Base-by-base conservation (phyloP, 2,888 invertebrate genomes). In the Lepidocyrtoides sp. region DNA sequence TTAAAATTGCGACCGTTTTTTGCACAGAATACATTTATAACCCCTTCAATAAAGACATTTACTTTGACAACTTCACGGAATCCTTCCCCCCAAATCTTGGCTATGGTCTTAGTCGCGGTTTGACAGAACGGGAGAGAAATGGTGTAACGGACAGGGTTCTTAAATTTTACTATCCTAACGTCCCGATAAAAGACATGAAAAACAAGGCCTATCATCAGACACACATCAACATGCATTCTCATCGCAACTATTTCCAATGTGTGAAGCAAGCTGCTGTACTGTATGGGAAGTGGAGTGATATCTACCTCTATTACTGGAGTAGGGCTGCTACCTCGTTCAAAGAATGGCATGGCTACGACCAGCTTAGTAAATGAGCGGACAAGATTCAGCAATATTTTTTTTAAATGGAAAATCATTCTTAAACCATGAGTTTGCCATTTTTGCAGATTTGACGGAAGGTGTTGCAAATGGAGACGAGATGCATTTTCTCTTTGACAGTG, bases 201-300 rank as follows among this genome's bases (percentile, higher is more conserved):
- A 63, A 48, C n/a, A n/a, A 54, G 10, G 82, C 44, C 12, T 60
- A 86, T 17, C 51, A 91, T n/a, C 88, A 92, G 10, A 91, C 88
- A 48, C 91, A 92, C 32, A 82, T 93, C 3, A 81, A 93, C 36
- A 86, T 93, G 86, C 89, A 87, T 54, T 91, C 91, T 0, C 93
- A 93, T 63, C 57, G 93, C 2, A 93, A 93, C 79, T 92, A 92
- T 54, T 93, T 82, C 26, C 92, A 92, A 54, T 93, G 93, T 60
- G 90, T 89, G 5, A 89, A 91, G 60, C 89, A 92, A 29, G 92
- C 91, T 0, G 92, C 92, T 1, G 57, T 90, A 8, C 66, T 91
- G 12, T 81, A 86, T 60, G 91, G 86, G 4, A 92, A 91, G 48
- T 81, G 75, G 26, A 89, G 82, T 51, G 88, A 92, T 2, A 87